Conservation (phyloP, 2,113 vertebrate genomes). For the Ascaphus truei region DNA sequence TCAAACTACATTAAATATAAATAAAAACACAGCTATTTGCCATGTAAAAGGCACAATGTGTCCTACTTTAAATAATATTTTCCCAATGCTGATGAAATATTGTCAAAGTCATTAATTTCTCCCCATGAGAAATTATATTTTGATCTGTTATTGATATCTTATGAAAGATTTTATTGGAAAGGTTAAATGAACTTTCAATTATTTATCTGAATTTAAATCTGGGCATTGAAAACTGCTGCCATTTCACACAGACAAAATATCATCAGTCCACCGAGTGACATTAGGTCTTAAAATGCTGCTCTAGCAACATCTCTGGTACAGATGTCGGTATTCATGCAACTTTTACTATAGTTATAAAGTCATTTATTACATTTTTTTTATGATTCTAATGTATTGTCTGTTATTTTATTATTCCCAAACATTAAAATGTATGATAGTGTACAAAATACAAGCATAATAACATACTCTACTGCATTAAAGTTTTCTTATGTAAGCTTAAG, state of each 20-base stretch:
- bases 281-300: conserved; percentile 64
- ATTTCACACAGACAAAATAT: conserved; percentile 56
- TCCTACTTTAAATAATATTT: too few relatives aligned
- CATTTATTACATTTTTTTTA: conserved; percentile 76
- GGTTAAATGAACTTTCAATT: conserved; percentile 68
- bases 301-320: conserved; percentile 62
- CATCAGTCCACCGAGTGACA: conserved; percentile 64
- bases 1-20: too few relatives aligned
- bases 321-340: conserved; percentile 65
- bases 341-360: conserved; percentile 74
- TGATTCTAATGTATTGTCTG: conserved; percentile 68
- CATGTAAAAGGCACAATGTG: too few relatives aligned
- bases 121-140: conserved; percentile 49
- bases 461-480: conserved; percentile 58
- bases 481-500: conserved; percentile 62
- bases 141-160: conserved; percentile 59
- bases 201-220: conserved; percentile 66
- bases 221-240: conserved; percentile 56
- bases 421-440: conserved; percentile 61
- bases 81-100: too few relatives aligned
- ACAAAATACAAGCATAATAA: conserved; percentile 51
- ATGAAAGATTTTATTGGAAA: conserved; percentile 66
- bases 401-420: conserved; percentile 70
- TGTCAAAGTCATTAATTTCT: conserved; percentile 66
- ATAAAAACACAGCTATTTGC: too few relatives aligned